phyloP scores from a whole-genome alignment of 2,797 vertebrate genomes.

The Manis crassicaudata region DNA sequence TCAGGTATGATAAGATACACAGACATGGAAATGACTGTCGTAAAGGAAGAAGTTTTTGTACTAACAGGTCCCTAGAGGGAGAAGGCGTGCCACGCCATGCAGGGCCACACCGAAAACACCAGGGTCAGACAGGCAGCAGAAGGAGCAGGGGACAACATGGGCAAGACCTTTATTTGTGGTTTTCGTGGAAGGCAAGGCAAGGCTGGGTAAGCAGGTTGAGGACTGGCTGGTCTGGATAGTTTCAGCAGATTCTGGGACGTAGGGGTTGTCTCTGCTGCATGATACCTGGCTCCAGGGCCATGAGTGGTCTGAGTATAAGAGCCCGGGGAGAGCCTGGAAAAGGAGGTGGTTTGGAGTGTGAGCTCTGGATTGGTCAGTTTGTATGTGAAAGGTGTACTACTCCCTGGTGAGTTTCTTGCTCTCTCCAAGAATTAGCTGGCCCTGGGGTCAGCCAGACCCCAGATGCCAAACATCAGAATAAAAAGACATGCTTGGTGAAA shows the following conservation, averaged over 20 bases:
- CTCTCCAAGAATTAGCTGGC: background rate
- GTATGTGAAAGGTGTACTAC: background rate
- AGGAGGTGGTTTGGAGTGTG: background rate
- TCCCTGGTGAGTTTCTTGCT: background rate
- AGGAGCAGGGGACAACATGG: background rate
- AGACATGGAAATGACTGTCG: background rate
- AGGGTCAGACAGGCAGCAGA: background rate
- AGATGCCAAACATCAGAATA: background rate
- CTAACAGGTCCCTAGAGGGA: background rate
- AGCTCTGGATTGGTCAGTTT: background rate
- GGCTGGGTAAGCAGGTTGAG: background rate
- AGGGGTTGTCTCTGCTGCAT: background rate
- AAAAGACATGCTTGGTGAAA: background rate
- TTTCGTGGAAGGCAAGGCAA: background rate
- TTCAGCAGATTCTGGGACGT: background rate
- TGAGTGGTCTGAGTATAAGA: background rate
- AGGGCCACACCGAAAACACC: background rate
- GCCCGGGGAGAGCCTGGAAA: background rate
- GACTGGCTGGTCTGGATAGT: background rate
- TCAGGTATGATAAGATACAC: background rate
- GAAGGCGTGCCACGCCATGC: background rate
- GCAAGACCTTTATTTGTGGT: background rate
- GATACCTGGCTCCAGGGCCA: background rate
- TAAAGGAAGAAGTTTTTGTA: background rate
- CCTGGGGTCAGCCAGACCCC: background rate